These are phyloP conservation scores for Athalia cordata DNA, from an alignment of 2,888 invertebrate genomes.

Conservation along the genomic window DNA sequence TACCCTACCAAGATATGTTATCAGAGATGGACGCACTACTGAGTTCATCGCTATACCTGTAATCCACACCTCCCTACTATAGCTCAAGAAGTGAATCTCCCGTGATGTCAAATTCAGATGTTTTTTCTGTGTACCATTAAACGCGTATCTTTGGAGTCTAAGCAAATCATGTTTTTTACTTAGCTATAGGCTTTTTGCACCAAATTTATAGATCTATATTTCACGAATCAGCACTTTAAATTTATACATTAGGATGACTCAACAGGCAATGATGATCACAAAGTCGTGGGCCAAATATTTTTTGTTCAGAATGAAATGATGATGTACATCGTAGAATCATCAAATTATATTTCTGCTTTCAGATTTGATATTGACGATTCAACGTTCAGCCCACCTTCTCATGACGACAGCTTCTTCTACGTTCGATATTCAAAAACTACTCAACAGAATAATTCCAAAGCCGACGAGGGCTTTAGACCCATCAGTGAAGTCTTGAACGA, in stretches of 20 bases:
- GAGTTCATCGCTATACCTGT: too few species aligned
- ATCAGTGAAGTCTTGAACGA: slow-evolving; percentile 62
- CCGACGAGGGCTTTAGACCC: slow-evolving; percentile 59
- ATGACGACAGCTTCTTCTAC: slow-evolving; percentile 84
- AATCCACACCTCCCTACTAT: too few species aligned
- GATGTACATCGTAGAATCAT: neutral
- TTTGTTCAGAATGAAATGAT: neutral
- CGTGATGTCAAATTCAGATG: too few species aligned
- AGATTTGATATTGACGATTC: slow-evolving; percentile 78
- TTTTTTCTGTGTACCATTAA: too few species aligned
- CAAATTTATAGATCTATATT: too few species aligned
- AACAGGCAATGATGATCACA: neutral
- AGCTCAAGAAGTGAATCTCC: too few species aligned
- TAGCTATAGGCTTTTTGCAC: too few species aligned
- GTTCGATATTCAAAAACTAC: slow-evolving; percentile 76
- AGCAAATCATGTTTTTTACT: too few species aligned
- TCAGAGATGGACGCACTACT: neutral
- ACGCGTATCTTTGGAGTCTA: too few species aligned
- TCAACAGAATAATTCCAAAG: slow-evolving; percentile 26
- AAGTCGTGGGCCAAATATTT: neutral
- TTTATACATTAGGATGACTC: too few species aligned
- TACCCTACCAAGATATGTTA: neutral
- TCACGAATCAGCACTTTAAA: too few species aligned
- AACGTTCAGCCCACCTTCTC: slow-evolving; percentile 82
- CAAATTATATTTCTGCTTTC: slow-evolving; percentile 53